A percentile compares a stretch with the other conserved stretches of the same genome.
phyloP scores from a whole-genome alignment of 2,113 vertebrate genomes.

The Gobiocypris rarus region DNA sequence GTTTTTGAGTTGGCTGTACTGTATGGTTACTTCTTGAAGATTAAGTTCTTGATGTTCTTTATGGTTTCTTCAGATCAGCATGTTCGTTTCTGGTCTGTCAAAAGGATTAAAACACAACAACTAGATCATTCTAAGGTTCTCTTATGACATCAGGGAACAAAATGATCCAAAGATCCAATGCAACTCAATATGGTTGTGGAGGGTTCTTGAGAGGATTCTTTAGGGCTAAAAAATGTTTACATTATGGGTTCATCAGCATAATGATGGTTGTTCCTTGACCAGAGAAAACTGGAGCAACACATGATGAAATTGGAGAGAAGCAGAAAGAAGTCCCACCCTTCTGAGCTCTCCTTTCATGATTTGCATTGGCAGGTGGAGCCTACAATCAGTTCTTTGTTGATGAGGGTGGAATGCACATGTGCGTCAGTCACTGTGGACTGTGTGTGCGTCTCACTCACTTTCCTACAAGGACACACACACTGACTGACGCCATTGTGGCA shows the following conservation, averaged over 20 bases:
- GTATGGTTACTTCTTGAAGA: neutral
- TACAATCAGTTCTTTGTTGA: slow-evolving; percentile 76
- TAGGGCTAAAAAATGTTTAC: neutral
- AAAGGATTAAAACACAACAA: neutral
- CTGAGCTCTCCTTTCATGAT: slow-evolving; percentile 65
- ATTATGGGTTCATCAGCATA: neutral
- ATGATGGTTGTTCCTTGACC: neutral
- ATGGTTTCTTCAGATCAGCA: neutral
- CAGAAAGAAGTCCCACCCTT: slow-evolving; percentile 62
- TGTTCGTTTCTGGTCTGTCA: neutral
- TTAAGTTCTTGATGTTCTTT: neutral
- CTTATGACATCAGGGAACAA: neutral
- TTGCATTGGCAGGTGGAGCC: slow-evolving; percentile 73
- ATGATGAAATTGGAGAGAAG: slow-evolving; percentile 56
- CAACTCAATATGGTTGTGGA: neutral
- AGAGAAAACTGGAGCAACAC: slow-evolving; percentile 12
- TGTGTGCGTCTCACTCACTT: slow-evolving; percentile 18
- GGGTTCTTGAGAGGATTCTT: neutral
- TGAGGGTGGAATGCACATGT: slow-evolving; percentile 70
- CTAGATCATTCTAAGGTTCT: neutral
- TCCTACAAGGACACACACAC: slow-evolving; percentile 10
- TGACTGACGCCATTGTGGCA: slow-evolving; percentile 58
- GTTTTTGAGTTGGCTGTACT: neutral
- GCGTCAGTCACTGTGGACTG: slow-evolving; percentile 59
- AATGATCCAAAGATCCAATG: neutral